Conservation (phyloP, 2,888 invertebrate genomes). For the Aphidoletes aphidimyza region DNA sequence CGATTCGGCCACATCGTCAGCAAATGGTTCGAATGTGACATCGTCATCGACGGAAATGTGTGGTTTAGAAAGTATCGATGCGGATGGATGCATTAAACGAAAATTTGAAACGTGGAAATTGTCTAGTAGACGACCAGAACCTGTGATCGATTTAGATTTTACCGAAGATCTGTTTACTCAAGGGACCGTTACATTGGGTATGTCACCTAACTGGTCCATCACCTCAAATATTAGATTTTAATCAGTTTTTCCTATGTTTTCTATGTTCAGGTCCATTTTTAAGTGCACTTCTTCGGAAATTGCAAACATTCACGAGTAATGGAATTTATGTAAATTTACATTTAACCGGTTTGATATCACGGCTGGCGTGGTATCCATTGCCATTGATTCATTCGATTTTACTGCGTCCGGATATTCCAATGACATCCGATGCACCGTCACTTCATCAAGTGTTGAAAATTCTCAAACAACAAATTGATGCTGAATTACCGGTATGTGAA, state of each 20-base stretch:
- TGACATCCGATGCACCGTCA: slow-evolving; percentile 91
- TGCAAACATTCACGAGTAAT: slow-evolving; percentile 85
- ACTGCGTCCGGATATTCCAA: slow-evolving; percentile 83
- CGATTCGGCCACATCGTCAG: slow-evolving; percentile 63
- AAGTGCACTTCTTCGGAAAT: slow-evolving; percentile 80
- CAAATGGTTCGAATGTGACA: background rate
- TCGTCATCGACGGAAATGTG: background rate
- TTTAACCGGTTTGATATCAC: slow-evolving; percentile 86
- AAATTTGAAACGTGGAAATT: slow-evolving; percentile 53
- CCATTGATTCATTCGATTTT: slow-evolving; percentile 88
- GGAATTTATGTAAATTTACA: slow-evolving; percentile 87
- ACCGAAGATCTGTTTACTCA: slow-evolving; percentile 67
- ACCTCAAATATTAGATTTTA: background rate
- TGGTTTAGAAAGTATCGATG: background rate
- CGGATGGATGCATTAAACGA: slow-evolving; percentile 31
- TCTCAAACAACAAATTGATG: slow-evolving; percentile 88
- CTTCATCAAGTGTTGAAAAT: slow-evolving; percentile 87
- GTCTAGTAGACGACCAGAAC: slow-evolving; percentile 52
- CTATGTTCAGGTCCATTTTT: slow-evolving; percentile 79
- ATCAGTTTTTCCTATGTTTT: slow-evolving; percentile 34
- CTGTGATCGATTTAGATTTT: slow-evolving; percentile 64
- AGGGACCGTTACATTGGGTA: slow-evolving; percentile 67
- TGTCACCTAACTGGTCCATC: no score
- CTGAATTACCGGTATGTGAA: slow-evolving; percentile 70
- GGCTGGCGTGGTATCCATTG: slow-evolving; percentile 88